These are phyloP conservation scores for Zhuqinia jingwanae DNA, from an alignment of 2,888 invertebrate genomes.

Conservation along the genomic window DNA sequence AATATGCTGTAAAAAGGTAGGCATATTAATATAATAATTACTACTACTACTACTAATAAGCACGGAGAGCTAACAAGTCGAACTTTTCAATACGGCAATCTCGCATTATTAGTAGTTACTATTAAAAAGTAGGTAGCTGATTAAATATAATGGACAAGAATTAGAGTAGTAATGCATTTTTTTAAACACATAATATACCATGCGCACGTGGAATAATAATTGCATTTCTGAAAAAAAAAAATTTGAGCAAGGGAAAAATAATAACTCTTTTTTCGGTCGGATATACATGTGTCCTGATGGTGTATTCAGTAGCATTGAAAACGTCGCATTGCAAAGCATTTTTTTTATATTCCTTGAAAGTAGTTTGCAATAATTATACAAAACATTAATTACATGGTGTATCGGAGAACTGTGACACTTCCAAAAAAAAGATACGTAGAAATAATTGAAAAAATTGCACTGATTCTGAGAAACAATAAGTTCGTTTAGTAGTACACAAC, in stretches of 20 bases:
- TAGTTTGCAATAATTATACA: background rate
- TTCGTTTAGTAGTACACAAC: too few relatives aligned
- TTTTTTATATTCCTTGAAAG: background rate
- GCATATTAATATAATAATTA: too few relatives aligned
- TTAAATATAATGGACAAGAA: background rate
- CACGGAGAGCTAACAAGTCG: background rate
- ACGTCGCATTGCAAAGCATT: background rate
- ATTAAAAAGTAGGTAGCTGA: background rate
- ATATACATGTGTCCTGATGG: background rate
- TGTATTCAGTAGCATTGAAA: too few relatives aligned
- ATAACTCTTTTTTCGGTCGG: too few relatives aligned
- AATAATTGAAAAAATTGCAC: too few relatives aligned
- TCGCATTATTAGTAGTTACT: background rate
- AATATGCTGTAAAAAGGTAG: background rate
- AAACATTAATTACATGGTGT: background rate
- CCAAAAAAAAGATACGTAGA: too few relatives aligned
- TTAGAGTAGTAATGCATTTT: background rate
- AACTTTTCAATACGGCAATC: constrained; percentile 35
- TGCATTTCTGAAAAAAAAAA: background rate
- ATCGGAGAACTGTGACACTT: too few relatives aligned
- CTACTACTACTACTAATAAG: too few relatives aligned
- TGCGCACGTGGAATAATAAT: background rate
- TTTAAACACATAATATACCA: background rate
- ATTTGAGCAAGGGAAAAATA: too few relatives aligned
- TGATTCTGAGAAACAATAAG: too few relatives aligned